Base-by-base conservation (phyloP, 2,888 invertebrate genomes). In the Xestia rhomboidea region DNA sequence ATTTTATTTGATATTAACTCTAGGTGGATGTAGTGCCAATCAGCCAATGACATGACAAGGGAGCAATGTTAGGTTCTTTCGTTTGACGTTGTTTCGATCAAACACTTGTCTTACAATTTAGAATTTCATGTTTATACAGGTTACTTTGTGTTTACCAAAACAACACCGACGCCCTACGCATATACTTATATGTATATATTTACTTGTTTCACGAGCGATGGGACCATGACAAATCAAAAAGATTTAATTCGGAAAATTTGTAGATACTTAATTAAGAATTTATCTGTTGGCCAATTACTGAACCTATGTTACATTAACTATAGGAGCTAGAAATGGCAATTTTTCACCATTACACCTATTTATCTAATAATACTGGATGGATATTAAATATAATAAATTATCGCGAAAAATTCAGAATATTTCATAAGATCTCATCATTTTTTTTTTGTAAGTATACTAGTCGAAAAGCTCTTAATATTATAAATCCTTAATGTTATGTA, bases 351-450 rank as follows among this genome's bases (percentile, higher is more conserved):
- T 94, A 95, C 84, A 95, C 92, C 93, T 95, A 95, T 94, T 93
- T 92, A 93, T 95, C 95, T 96, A 96, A 96, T 95, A 95, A 96
- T 96, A 96, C 95, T 96, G 96, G 96, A 96, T 96, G 96, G 95
- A 96, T 92, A 95, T 95, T 95, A 94, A 94, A 94, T 95, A 92
- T 93, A 94, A 94, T 94, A 94, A 95, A 94, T 93, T 94, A 94
- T 95, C 92, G 95, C 95, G 94, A 95, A 94, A 93, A 95, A 94
- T 95, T 95, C 93, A 90, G 94, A 94, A 93, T 93, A 94, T 91
- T 95, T 96, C 95, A 96, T 96, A 96, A 96, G 96, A 96, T 94
- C 94, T 95, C 93, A 92, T 93, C 89, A 87, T 93, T 44, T n/a
- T 93, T 92, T 94, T 93, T 93, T 95, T 93, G 93, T 94, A 94